These are phyloP conservation scores for Sceloporus tristichus DNA, from an alignment of 2,113 vertebrate genomes.

Conservation along the genomic window DNA sequence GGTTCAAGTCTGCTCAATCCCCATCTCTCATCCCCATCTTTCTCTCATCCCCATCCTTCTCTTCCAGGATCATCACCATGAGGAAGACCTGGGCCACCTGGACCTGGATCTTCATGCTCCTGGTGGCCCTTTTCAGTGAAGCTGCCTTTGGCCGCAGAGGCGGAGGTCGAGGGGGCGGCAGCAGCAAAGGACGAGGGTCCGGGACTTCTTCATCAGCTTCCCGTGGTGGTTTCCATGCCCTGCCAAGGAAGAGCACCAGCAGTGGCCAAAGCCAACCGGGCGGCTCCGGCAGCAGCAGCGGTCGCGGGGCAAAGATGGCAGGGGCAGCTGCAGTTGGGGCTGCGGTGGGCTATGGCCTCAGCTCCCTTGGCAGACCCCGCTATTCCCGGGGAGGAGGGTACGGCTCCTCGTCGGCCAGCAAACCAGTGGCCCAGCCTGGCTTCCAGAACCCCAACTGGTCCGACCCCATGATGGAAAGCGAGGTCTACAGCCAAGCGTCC, in stretches of 20 bases:
- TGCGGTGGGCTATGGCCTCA: slow-evolving; percentile 76
- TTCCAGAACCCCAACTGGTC: slow-evolving; percentile 33
- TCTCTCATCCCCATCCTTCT: neutral
- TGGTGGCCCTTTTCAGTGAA: neutral
- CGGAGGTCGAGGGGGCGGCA: neutral
- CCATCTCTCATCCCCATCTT: neutral
- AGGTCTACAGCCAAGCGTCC: neutral
- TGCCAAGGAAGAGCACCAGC: slow-evolving; percentile 61
- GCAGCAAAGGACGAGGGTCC: slow-evolving; percentile 57
- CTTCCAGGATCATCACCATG: slow-evolving; percentile 7
- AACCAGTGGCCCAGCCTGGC: neutral
- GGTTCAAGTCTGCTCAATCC: no score
- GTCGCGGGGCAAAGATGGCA: slow-evolving; percentile 72
- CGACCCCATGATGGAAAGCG: neutral
- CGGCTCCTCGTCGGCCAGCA: accelerated
- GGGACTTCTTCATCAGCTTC: neutral
- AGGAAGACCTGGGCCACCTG: neutral
- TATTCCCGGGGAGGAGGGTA: slow-evolving; percentile 41
- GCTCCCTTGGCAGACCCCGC: slow-evolving; percentile 71
- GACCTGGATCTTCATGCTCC: neutral
- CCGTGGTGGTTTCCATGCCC: slow-evolving; percentile 27
- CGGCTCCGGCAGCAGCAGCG: slow-evolving; percentile 58
- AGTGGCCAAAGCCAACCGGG: slow-evolving; percentile 40
- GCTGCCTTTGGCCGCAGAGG: neutral
- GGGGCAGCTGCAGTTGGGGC: slow-evolving; percentile 79